A percentile compares a stretch with the other conserved stretches of the same genome.
These are phyloP conservation scores for Sebastes oblongus DNA, from an alignment of 2,797 vertebrate genomes.

Conservation along the genomic window DNA sequence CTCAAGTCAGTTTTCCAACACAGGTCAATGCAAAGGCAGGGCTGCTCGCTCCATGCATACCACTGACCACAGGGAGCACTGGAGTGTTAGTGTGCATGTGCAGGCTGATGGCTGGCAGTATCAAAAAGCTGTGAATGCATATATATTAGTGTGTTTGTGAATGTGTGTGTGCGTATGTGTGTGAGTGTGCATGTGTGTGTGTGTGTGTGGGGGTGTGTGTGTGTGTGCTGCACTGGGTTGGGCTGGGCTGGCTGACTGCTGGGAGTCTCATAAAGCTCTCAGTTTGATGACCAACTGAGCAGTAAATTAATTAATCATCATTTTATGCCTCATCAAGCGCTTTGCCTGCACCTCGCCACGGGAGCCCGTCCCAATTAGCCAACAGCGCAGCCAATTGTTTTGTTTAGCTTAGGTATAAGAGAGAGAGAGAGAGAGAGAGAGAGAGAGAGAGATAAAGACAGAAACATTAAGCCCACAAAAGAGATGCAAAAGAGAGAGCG, in stretches of 20 bases:
- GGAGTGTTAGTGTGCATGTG: background rate
- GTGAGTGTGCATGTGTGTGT: background rate
- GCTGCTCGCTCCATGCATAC: slow-evolving; percentile 30
- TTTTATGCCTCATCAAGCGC: slow-evolving; percentile 99
- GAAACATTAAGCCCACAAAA: slow-evolving; percentile 54
- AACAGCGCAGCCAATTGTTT: slow-evolving; percentile 92
- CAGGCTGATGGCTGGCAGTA: slow-evolving; percentile 21
- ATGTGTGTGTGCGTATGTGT: slow-evolving; percentile 6
- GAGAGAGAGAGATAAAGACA: slow-evolving; percentile 69
- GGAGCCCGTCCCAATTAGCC: slow-evolving; percentile 91
- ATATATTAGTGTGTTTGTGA: slow-evolving; percentile 17
- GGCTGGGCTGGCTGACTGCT: slow-evolving; percentile 84
- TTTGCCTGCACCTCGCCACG: slow-evolving; percentile 89
- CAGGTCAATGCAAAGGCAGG: slow-evolving; percentile 71
- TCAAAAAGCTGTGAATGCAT: slow-evolving; percentile 29
- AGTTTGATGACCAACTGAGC: slow-evolving; percentile 98
- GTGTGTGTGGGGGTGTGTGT: background rate
- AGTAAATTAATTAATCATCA: slow-evolving; percentile 99
- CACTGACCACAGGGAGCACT: slow-evolving; percentile 48
- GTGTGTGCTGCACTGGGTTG: slow-evolving; percentile 20
- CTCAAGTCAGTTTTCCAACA: slow-evolving; percentile 46
- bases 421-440: slow-evolving; percentile 45
- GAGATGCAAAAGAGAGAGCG: slow-evolving; percentile 52
- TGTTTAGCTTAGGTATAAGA: slow-evolving; percentile 88
- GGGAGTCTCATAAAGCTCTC: slow-evolving; percentile 97